Evolutionary conservation across 2,888 invertebrate genomes (phyloP), one percentile per base, ranked within the genome.

Genomic region (Nudaria mundana): DNA sequence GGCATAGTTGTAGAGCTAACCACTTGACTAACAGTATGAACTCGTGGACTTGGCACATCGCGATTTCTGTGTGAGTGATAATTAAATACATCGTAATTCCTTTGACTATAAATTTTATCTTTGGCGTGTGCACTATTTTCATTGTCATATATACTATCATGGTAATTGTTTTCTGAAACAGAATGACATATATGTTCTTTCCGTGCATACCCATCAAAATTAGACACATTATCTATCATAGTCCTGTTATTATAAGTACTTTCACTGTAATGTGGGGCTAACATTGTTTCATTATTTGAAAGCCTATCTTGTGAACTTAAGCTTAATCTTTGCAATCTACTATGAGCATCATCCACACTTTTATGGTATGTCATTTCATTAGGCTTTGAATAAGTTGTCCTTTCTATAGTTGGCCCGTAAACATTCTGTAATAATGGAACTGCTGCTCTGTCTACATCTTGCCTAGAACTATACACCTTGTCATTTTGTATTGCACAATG

Each of bases 1-100:
- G 89, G 88, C 88, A 88, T 88, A 51, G 87, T 88, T 49, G 79
- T 84, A 38, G 88, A 87, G 61, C 81, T 81, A 29, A 88, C 88
- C 39, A 84, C 82, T 63, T 87, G 87, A 57, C 86, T 86, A 32
- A 87, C 81, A 47, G 87, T 85, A 45, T 82, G 85, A 31, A 87
- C 64, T 66, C 83, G 75, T 38, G 86, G 76, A 56, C 72, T 82
- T 41, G 76, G 66, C 42, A 81, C 47, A 51, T 85, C 80, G 52
- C 77, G 69, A 48, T 66, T 75, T 23, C 71, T 76, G 57, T 83
- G 84, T 24, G 80, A 67, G 57, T 86, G 83, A 61, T 85, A 86
- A 48, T 76, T 80, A 57, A 83, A 88, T 24, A 76, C 56, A 59
- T 88, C 84, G 62, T 77, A 87, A 63, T 83, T 83, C 47, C 79